phyloP scores from a whole-genome alignment of 2,888 invertebrate genomes.

The Sphecodes monilicornis region DNA sequence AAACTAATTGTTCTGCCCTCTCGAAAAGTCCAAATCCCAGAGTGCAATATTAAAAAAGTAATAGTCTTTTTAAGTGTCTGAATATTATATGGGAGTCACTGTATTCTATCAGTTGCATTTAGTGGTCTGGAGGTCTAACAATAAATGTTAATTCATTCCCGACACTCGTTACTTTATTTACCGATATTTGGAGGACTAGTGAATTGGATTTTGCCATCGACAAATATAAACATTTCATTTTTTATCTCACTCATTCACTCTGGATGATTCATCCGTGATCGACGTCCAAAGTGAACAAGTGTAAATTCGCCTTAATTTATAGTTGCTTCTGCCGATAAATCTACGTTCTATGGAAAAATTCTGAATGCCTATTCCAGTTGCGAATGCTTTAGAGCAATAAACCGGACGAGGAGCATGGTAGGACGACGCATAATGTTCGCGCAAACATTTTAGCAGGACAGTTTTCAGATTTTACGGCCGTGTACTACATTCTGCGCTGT shows the following conservation, averaged over 20 bases:
- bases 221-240: neutral
- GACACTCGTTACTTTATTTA: too few relatives aligned
- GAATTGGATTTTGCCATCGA: too few relatives aligned
- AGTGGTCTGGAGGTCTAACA: too few relatives aligned
- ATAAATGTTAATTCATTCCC: too few relatives aligned
- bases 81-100: too few relatives aligned
- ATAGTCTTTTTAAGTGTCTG: too few relatives aligned
- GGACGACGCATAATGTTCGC: conserved; percentile 45
- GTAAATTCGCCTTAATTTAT: neutral
- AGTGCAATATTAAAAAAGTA: too few relatives aligned
- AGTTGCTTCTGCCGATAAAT: neutral
- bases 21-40: too few relatives aligned
- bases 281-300: neutral
- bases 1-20: too few relatives aligned
- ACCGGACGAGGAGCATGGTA: conserved; percentile 21
- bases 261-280: too few relatives aligned
- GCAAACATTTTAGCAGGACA: conserved; percentile 63
- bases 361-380: conserved; percentile 26
- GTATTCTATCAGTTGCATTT: too few relatives aligned
- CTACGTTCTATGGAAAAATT: conserved; percentile 14
- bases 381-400: conserved; percentile 43
- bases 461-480: conserved; percentile 61
- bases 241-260: neutral
- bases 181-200: too few relatives aligned
- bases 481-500: conserved; percentile 37